Evolutionary conservation across 1,140 invertebrate genomes (phyloP), one percentile per base, ranked within the genome.

Genomic region (Episyrphus balteatus): DNA sequence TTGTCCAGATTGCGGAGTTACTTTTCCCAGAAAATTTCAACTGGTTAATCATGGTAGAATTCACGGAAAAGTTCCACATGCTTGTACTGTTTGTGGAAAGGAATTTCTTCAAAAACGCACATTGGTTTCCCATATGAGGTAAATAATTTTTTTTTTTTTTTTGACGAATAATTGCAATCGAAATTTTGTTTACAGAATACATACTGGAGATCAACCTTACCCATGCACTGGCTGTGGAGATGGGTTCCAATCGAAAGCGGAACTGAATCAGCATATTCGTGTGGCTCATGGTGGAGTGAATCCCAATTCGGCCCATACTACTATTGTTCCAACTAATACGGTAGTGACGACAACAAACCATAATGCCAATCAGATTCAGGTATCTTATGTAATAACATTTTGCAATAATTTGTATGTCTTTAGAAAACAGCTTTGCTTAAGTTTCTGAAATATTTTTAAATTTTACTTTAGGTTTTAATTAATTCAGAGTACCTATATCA

Each of bases 21-120:
- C 83, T 37, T 88, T 88, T 70, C 80, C 84, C 45, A 74, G 85
- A 40, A 88, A 88, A 71, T 88, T 88, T 68, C 84, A 88, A 66
- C 70, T 88, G 48, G 85, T 88, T 19, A 87, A 86, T 68, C 86
- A 88, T 66, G 83, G 83, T 30, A 74, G 84, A 11, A 73, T 86
- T 37, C 85, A 88, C 65, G 86, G 86, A 12, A 75, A 83, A 42
- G 77, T 84, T 45, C 85, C 86, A n/a, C 83, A 86, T 61, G 78
- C 83, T 21, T 88, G 86, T 65, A 80, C 82, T 13, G 79, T 82
- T 45, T 88, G 85, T 59, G 83, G 82, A 10, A 88, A 88, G 62
- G 86, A 88, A 68, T 88, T 88, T 70, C 69, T 88, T 43, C 86
- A 88, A 65, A 88, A 87, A 65, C 71, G 85, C 53, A 88, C 86